Evolutionary conservation across 2,888 invertebrate genomes (phyloP), one percentile per base, ranked within the genome.

Genomic region (Limulus polyphemus): DNA sequence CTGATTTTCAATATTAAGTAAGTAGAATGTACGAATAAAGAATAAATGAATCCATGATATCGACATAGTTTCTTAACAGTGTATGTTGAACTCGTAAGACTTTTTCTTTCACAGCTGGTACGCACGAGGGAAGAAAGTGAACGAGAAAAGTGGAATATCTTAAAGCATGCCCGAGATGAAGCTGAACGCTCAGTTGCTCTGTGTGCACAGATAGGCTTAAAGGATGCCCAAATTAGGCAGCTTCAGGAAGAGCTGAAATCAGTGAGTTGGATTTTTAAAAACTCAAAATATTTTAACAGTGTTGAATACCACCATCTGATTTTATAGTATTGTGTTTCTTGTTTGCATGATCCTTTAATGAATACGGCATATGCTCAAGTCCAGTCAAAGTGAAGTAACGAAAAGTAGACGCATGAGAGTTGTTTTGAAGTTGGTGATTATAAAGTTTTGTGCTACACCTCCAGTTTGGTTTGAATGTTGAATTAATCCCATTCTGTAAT

Each of bases 141-240:
- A 74, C 80, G 90, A 12, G 93, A 94, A 76, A 84, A 92, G 59
- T 91, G 91, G 82, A 90, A 88, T 68, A 79, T 94, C 63, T 77
- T 92, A 61, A 83, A 90, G 70, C 90, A 90, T 74, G 93, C 92
- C 0, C 81, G 90, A 54, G 92, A 93, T 73, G 91, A 93, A 73
- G 88, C 92, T 0, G 92, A 94, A 75, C 81, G 92, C 63, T 88
- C 90, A 46, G 80, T 92, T 65, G 84, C 88, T 63, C 80, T 94
- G 55, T 90, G 90, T 10, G 88, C 91, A 11, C 91, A 91, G 71
- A 82, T 94, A 32, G 90, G 89, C 73, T 85, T 87, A 54, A 83
- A 90, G 70, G 93, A 94, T 73, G 82, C 88, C 65, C 89, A 90
- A 75, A 81, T 93, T 61, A 83, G 88, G 72, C 88, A 90, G 72